Percentiles rank a stretch among this genome's conserved stretches.
Conservation (phyloP, 2,797 vertebrate genomes). For the Parambassis ranga region DNA sequence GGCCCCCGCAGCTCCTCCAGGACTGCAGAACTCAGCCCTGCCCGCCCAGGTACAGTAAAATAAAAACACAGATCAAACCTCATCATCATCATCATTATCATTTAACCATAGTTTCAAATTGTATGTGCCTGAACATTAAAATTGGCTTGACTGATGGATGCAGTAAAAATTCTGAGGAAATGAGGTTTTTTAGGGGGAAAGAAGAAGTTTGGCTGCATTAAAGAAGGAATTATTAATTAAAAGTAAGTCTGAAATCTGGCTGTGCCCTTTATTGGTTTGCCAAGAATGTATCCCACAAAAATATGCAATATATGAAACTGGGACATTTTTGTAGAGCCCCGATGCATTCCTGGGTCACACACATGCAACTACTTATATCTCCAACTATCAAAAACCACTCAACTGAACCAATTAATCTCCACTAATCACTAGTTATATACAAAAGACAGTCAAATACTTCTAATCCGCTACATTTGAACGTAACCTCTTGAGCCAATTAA, state of each 20-base stretch:
- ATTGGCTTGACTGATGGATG: slow-evolving; percentile 25
- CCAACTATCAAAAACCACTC: slow-evolving; percentile 6
- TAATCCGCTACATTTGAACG: slow-evolving; percentile 26
- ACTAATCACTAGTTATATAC: slow-evolving; percentile 27
- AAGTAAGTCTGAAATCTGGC: slow-evolving; percentile 28
- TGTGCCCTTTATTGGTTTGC: slow-evolving; percentile 15
- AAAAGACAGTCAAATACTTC: slow-evolving; percentile 31
- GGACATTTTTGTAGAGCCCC: slow-evolving; percentile 13
- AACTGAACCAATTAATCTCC: slow-evolving; percentile 31
- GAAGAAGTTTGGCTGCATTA: slow-evolving; percentile 29
- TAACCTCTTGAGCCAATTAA: slow-evolving; percentile 38
- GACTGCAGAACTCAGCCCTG: slow-evolving; percentile 89
- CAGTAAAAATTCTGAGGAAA: slow-evolving; percentile 20
- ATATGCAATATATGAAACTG: slow-evolving; percentile 19
- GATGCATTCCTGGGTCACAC: neutral
- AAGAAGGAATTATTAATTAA: slow-evolving; percentile 48
- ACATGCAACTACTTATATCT: slow-evolving; percentile 46
- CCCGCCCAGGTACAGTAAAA: slow-evolving; percentile 85
- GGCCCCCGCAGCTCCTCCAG: slow-evolving; percentile 90
- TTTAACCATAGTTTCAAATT: slow-evolving; percentile 19
- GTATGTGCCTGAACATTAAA: slow-evolving; percentile 13
- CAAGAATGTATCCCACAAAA: slow-evolving; percentile 34
- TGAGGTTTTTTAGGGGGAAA: slow-evolving; percentile 20
- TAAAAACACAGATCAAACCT: neutral
- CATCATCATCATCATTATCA: slow-evolving; percentile 5